These are phyloP conservation scores for Zonotrichia leucophrys DNA, from an alignment of 2,113 vertebrate species.

Conservation along the genomic window DNA sequence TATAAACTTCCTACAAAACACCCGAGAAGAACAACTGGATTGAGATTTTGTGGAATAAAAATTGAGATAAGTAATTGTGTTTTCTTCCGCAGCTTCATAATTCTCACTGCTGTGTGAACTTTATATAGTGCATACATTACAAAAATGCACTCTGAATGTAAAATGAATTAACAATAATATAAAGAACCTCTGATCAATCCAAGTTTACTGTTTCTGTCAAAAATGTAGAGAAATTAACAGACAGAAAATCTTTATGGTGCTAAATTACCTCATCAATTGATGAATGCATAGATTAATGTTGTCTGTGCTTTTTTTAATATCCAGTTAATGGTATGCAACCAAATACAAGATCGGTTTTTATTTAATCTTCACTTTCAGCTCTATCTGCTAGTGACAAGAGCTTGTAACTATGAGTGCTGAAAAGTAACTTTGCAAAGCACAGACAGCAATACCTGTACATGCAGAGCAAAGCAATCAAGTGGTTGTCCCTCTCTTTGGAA, in stretches of 20 bases:
- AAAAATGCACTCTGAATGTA: background rate
- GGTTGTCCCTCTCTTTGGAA: background rate
- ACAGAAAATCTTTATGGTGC: slow-evolving; percentile 5
- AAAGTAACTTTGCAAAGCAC: background rate
- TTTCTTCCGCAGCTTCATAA: slow-evolving; percentile 33
- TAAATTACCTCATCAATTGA: background rate
- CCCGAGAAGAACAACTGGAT: background rate
- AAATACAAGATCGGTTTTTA: background rate
- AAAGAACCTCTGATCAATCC: background rate
- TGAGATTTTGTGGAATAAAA: background rate
- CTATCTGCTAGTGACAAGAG: background rate
- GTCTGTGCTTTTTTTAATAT: slow-evolving; percentile 12
- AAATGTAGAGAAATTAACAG: background rate
- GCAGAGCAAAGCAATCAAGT: background rate
- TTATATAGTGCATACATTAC: background rate
- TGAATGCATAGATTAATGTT: slow-evolving; percentile 25
- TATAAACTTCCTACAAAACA: background rate
- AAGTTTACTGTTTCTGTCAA: background rate
- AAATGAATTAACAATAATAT: background rate
- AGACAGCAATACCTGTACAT: background rate
- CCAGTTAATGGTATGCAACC: background rate
- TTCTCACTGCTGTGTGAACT: background rate
- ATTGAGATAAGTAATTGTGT: background rate
- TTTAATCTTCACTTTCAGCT: background rate
- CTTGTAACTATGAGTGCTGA: background rate